A percentile compares a stretch with the other conserved stretches of the same genome.
Conservation (phyloP, 1,140 invertebrate species). For the Brachionus koreanus region DNA sequence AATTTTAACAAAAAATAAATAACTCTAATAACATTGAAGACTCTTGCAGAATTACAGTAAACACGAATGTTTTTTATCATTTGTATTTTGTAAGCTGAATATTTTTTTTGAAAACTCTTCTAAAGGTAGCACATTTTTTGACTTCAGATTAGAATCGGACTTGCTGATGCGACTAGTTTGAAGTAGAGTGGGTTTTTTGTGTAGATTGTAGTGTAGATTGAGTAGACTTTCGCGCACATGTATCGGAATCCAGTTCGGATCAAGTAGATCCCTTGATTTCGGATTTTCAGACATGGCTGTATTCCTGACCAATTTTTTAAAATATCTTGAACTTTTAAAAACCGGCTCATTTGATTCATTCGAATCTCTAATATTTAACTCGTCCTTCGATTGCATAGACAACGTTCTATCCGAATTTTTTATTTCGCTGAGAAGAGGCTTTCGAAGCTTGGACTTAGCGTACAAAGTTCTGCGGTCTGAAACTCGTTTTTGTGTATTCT, state of each 20-base stretch:
- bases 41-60: neutral
- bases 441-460: neutral
- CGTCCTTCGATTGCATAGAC: neutral
- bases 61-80: constrained; percentile 23
- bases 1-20: no score
- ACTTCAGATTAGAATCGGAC: constrained; percentile 26
- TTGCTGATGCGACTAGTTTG: constrained; percentile 27
- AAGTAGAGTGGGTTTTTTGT: constrained; percentile 32
- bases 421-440: neutral
- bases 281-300: neutral
- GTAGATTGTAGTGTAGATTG: constrained; percentile 11
- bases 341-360: neutral
- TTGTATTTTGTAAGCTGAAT: constrained; percentile 6
- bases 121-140: neutral
- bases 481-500: neutral
- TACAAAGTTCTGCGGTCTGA: neutral
- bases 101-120: constrained; percentile 2
- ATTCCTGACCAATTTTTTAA: neutral
- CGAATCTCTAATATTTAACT: neutral
- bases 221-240: neutral
- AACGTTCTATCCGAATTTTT: neutral
- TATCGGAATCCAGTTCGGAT: constrained; percentile 13
- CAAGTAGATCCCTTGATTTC: constrained; percentile 6
- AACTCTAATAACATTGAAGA: no score
- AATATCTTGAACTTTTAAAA: neutral